Conservation (phyloP, 2,113 vertebrate genomes). For the Albula glossodonta region DNA sequence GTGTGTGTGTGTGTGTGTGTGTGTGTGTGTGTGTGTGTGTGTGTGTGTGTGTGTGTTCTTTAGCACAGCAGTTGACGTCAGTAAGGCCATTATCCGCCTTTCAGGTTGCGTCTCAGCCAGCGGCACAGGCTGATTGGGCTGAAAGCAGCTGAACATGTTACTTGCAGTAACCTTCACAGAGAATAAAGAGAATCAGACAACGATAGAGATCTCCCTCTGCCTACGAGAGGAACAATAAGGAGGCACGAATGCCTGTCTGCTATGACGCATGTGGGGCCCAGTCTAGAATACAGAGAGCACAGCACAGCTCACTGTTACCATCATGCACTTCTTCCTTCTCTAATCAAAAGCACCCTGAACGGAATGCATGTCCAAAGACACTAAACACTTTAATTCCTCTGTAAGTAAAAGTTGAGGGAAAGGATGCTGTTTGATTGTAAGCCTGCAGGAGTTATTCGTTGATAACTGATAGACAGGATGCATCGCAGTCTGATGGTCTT, state of each 20-base stretch:
- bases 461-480: not conserved
- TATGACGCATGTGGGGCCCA: not conserved
- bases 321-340: not conserved
- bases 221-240: not conserved
- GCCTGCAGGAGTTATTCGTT: not conserved
- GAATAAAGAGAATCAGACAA: not conserved
- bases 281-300: not conserved
- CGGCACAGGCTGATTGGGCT: no score
- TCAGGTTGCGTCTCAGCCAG: no score
- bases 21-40: not conserved
- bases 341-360: not conserved
- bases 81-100: no score
- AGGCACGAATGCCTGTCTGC: not conserved
- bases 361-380: not conserved
- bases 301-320: not conserved
- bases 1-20: not conserved
- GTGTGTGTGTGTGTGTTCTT: not conserved
- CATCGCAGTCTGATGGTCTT: not conserved
- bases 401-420: not conserved
- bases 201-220: not conserved
- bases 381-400: not conserved
- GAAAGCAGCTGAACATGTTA: no score
- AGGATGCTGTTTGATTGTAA: not conserved
- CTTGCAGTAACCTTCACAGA: not conserved
- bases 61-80: not conserved